Evolutionary conservation across 2,113 vertebrate species (phyloP).

Genomic region (Amphilophus citrinellus): DNA sequence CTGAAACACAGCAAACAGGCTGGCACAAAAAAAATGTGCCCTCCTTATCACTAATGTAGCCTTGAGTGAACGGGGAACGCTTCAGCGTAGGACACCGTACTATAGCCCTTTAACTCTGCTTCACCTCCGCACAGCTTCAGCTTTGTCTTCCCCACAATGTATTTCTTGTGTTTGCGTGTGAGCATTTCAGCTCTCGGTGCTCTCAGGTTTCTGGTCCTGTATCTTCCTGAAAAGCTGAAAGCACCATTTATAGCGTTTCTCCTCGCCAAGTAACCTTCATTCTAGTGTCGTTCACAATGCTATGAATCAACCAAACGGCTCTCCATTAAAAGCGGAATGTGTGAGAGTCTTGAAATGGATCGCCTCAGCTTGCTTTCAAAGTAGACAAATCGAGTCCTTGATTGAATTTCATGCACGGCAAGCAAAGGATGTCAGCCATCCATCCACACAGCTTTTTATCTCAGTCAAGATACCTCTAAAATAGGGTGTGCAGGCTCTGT

Average conservation of each 20-base stretch:
- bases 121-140: constrained; percentile 30
- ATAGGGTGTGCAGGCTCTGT: not conserved
- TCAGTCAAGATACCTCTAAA: constrained; percentile 40
- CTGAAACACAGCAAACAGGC: constrained; percentile 41
- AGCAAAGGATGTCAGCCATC: constrained; percentile 47
- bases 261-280: constrained; percentile 45
- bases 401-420: constrained; percentile 60
- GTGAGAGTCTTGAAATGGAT: constrained; percentile 35
- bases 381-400: constrained; percentile 54
- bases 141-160: constrained; percentile 40
- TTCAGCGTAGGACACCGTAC: constrained; percentile 13
- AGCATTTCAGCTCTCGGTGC: constrained; percentile 7
- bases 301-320: constrained; percentile 42
- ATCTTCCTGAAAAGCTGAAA: constrained; percentile 29
- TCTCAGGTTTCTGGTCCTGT: constrained; percentile 5
- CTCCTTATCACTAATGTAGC: constrained; percentile 62
- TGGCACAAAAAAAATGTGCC: constrained; percentile 1
- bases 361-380: constrained; percentile 54
- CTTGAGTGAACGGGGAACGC: constrained; percentile 49
- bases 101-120: constrained; percentile 34
- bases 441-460: constrained; percentile 58
- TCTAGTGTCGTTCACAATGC: constrained; percentile 39
- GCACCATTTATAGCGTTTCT: constrained; percentile 39
- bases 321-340: constrained; percentile 38
- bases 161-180: constrained; percentile 12